Conservation (phyloP, 1,140 invertebrate genomes). For the Apis cerana region DNA sequence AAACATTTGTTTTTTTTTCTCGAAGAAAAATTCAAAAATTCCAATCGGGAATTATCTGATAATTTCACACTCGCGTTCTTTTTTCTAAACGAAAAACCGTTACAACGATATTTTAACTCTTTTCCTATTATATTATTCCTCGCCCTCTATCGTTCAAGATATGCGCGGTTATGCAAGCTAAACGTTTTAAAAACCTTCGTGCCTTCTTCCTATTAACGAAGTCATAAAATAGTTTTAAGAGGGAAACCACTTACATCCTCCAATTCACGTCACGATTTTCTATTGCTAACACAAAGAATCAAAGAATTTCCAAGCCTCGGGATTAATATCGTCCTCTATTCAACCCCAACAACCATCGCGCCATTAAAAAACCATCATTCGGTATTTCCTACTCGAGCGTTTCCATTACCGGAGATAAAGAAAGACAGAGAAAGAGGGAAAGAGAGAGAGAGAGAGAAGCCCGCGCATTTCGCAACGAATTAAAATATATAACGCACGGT, state of each 20-base stretch:
- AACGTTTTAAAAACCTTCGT: neutral
- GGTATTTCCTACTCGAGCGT: too few species aligned
- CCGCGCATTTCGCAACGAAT: neutral
- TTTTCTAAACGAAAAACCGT: too few species aligned
- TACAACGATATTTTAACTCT: too few species aligned
- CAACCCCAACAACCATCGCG: neutral
- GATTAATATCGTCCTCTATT: neutral
- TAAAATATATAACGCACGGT: neutral
- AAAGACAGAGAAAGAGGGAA: too few species aligned
- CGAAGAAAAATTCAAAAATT: too few species aligned
- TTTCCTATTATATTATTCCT: too few species aligned
- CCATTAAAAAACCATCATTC: too few species aligned
- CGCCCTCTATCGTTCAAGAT: neutral
- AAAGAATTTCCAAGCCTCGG: neutral
- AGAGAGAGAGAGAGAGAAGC: neutral
- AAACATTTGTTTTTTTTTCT: too few species aligned
- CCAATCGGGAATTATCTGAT: too few species aligned
- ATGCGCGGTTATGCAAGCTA: neutral
- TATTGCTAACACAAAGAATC: neutral
- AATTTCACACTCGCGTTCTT: too few species aligned
- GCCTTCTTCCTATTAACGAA: neutral
- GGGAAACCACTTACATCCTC: neutral
- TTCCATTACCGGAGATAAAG: too few species aligned
- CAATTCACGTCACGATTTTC: conserved; percentile 1
- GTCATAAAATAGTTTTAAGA: neutral